A percentile compares a stretch with the other conserved stretches of the same genome.
Conservation (phyloP, 2,888 invertebrate species). For the Gari tellinella region DNA sequence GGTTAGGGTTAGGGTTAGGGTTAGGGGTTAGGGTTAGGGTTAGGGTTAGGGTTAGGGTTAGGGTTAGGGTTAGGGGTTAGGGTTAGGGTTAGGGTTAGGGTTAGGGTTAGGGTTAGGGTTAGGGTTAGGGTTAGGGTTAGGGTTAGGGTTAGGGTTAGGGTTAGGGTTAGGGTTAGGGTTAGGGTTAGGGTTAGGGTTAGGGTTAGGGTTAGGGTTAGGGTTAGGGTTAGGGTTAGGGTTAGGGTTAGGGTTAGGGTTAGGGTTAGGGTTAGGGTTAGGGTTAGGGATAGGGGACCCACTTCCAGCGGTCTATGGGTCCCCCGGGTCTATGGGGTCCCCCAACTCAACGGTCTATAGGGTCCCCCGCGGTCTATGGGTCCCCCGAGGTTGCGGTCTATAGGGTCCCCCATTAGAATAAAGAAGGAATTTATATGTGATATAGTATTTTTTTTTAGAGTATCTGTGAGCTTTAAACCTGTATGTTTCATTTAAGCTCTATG, state of each 20-base stretch:
- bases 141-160: constrained; percentile 56
- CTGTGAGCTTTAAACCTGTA: no score
- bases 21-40: no score
- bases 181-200: constrained; percentile 50
- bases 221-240: constrained; percentile 65
- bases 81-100: constrained; percentile 57
- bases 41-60: constrained; percentile 44
- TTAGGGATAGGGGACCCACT: constrained; percentile 52
- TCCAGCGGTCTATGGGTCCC: no score
- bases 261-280: constrained; percentile 56
- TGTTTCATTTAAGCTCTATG: no score
- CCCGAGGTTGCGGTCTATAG: no score
- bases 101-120: constrained; percentile 58
- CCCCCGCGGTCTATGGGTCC: no score
- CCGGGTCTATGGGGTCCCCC: no score
- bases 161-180: constrained; percentile 51
- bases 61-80: constrained; percentile 51
- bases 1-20: constrained; percentile 42
- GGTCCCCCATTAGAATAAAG: no score
- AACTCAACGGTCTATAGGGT: no score
- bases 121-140: constrained; percentile 60
- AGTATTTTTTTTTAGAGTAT: no score
- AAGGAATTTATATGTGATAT: no score
- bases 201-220: constrained; percentile 63
- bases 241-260: constrained; percentile 62